Conservation (phyloP, 1,140 invertebrate genomes). For the Aphidius ervi region DNA sequence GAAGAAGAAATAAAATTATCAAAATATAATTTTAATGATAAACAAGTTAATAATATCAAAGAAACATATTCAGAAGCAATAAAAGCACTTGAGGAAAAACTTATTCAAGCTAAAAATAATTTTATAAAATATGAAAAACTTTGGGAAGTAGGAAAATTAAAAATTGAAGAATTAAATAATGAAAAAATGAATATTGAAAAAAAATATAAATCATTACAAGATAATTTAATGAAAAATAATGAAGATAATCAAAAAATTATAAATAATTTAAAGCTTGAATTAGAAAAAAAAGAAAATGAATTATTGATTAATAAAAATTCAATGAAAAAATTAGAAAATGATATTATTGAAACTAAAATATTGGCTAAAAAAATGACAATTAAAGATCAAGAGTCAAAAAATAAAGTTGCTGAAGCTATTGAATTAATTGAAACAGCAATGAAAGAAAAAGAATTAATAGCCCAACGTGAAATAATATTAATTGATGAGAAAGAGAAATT, state of each 20-base stretch:
- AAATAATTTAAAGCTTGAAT: conserved; percentile 33
- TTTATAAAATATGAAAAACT: conserved; percentile 42
- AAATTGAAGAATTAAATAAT: conserved; percentile 33
- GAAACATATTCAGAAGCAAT: conserved; percentile 49
- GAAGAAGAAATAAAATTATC: conserved; percentile 57
- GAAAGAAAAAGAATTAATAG: conserved; percentile 48
- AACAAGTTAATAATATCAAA: conserved; percentile 42
- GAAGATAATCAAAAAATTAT: conserved; percentile 31
- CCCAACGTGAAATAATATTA: conserved; percentile 52
- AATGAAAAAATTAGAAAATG: conserved; percentile 36
- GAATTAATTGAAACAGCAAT: conserved; percentile 51
- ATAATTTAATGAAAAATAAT: conserved; percentile 32
- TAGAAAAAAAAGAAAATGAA: conserved; percentile 29
- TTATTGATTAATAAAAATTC: conserved; percentile 28
- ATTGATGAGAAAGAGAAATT: conserved; percentile 37
- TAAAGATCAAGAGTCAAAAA: conserved; percentile 40
- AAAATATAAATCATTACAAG: conserved; percentile 29
- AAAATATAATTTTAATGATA: conserved; percentile 38
- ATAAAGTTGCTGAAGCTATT: conserved; percentile 52
- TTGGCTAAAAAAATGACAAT: conserved; percentile 26
- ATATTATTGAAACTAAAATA: conserved; percentile 34
- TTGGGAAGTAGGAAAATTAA: conserved; percentile 38
- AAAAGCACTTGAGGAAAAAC: conserved; percentile 43
- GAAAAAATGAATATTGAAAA: conserved; percentile 34
- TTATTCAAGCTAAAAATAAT: conserved; percentile 42